Evolutionary conservation across 2,888 invertebrate species (phyloP).

Genomic region (Tipula lateralis): DNA sequence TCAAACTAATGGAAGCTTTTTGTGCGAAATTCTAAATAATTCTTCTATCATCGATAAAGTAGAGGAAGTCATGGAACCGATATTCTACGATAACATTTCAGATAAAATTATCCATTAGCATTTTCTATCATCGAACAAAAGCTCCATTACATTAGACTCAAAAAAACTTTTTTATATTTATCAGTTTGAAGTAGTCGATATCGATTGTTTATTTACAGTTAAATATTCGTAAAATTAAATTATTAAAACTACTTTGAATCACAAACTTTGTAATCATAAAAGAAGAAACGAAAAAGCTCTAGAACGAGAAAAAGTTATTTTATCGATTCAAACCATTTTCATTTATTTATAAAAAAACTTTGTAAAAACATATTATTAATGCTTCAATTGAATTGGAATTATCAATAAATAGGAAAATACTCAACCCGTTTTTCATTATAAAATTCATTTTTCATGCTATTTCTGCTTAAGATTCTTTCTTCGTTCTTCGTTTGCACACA

Average conservation of each 20-base stretch:
- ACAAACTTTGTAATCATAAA: background rate
- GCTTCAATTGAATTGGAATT: background rate
- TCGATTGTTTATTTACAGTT: background rate
- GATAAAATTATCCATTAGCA: too few species aligned
- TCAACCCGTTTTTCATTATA: background rate
- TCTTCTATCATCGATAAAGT: too few species aligned
- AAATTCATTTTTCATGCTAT: background rate
- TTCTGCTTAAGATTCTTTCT: background rate
- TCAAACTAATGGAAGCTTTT: too few species aligned
- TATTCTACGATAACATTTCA: too few species aligned
- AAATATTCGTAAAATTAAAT: background rate
- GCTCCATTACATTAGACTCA: too few species aligned
- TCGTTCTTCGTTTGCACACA: background rate
- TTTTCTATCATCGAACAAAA: too few species aligned
- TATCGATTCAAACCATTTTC: background rate
- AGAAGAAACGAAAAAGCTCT: background rate
- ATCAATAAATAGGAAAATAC: background rate
- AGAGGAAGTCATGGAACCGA: too few species aligned
- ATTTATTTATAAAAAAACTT: background rate
- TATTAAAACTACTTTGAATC: background rate
- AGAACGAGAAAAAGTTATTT: background rate
- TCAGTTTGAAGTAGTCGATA: background rate
- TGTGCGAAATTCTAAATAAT: too few species aligned
- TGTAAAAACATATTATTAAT: background rate
- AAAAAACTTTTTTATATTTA: background rate